phyloP scores from a whole-genome alignment of 2,888 invertebrate genomes.

The Quadriops clusia region DNA sequence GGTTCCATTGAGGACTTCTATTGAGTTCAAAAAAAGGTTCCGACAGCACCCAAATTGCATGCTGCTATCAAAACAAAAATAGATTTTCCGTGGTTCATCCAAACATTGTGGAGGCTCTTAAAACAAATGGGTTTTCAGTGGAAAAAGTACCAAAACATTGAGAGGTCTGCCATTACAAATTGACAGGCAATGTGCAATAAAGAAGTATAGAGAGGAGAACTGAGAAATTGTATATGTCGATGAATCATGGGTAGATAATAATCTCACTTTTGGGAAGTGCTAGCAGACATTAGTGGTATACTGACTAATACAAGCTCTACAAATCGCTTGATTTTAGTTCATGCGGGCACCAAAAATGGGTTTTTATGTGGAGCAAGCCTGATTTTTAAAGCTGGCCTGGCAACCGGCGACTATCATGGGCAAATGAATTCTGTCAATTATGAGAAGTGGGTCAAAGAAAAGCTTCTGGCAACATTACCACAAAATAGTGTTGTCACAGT shows the following conservation, averaged over 20 bases:
- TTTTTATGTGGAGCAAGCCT: neutral
- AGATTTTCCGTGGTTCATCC: too few relatives aligned
- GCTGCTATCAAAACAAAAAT: too few relatives aligned
- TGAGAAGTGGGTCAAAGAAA: slow-evolving; percentile 1
- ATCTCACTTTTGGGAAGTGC: slow-evolving; percentile 9
- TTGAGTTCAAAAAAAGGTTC: too few relatives aligned
- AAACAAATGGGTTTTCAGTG: too few relatives aligned
- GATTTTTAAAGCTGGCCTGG: neutral
- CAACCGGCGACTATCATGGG: slow-evolving; percentile 1
- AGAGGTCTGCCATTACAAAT: slow-evolving; percentile 1
- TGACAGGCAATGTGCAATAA: slow-evolving; percentile 2
- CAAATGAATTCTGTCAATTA: neutral
- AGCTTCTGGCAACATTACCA: too few relatives aligned
- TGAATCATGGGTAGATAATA: slow-evolving; percentile 11
- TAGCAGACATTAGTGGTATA: slow-evolving; percentile 11
- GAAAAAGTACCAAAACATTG: slow-evolving; percentile 4
- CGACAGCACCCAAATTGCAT: too few relatives aligned
- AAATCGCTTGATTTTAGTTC: too few relatives aligned
- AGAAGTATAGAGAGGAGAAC: slow-evolving; percentile 5
- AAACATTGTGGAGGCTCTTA: too few relatives aligned
- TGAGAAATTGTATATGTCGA: slow-evolving; percentile 7
- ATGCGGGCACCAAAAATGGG: neutral
- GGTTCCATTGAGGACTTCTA: too few relatives aligned
- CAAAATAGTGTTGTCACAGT: too few relatives aligned
- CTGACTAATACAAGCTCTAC: slow-evolving; percentile 2